These are phyloP conservation scores for Bovichtus variegatus DNA, from an alignment of 2,797 vertebrate species.

Conservation along the genomic window DNA sequence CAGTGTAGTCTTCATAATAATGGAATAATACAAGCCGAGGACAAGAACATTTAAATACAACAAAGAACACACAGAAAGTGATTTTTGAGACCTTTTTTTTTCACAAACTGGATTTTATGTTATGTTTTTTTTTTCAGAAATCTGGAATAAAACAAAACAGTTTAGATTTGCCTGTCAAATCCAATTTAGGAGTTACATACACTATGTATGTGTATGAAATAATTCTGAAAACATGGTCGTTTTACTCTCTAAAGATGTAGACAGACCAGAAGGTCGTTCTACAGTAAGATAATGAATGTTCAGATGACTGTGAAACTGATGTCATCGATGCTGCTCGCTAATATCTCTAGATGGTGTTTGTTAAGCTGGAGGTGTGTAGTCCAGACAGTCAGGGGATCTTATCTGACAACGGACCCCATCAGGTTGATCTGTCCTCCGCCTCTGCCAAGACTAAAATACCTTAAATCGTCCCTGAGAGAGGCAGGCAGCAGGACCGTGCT, in stretches of 20 bases:
- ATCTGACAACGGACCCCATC: conserved; percentile 27
- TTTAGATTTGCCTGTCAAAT: too few species aligned
- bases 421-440: conserved; percentile 20
- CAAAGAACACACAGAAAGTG: too few species aligned
- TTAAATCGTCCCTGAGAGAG: conserved; percentile 14
- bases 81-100: too few species aligned
- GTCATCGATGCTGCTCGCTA: conserved; percentile 9
- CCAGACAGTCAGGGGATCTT: conserved; percentile 16
- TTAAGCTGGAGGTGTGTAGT: conserved; percentile 14
- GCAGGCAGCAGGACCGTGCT: background rate
- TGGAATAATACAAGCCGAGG: too few species aligned
- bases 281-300: background rate
- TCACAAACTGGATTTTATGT: too few species aligned
- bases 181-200: too few species aligned
- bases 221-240: background rate
- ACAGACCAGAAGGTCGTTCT: background rate
- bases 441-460: conserved; percentile 32
- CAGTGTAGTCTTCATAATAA: too few species aligned
- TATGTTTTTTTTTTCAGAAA: too few species aligned
- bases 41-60: too few species aligned
- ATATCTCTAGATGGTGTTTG: conserved; percentile 12
- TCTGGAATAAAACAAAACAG: too few species aligned
- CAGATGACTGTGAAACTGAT: background rate
- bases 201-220: too few species aligned
- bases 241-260: background rate